Evolutionary conservation across 2,888 invertebrate species (phyloP).

Genomic region (Crematogaster levior): DNA sequence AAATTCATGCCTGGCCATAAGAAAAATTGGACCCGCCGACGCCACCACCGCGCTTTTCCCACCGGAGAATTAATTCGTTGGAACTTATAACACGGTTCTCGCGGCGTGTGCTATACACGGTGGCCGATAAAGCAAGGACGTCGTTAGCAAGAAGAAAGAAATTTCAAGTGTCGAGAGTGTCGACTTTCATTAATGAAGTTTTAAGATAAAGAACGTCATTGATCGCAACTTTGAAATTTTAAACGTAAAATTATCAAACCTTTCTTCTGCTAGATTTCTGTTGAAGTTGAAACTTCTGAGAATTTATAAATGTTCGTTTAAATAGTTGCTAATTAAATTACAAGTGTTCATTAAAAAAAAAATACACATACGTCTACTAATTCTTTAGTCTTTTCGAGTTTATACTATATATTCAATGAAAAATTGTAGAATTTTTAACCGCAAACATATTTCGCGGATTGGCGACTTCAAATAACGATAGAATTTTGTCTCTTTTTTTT

Average conservation of each 20-base stretch:
- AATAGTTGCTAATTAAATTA: background rate
- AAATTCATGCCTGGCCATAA: conserved; percentile 71
- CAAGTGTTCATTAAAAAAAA: background rate
- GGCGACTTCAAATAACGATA: conserved; percentile 22
- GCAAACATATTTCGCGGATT: conserved; percentile 22
- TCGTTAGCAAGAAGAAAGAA: conserved; percentile 31
- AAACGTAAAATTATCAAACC: conserved; percentile 1
- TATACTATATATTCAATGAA: background rate
- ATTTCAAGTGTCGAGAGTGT: conserved; percentile 10
- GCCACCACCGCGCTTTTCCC: background rate
- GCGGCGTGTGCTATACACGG: conserved; percentile 18
- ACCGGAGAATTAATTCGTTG: conserved; percentile 57
- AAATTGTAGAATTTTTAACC: background rate
- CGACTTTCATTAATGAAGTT: conserved; percentile 36
- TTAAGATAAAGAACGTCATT: conserved; percentile 10
- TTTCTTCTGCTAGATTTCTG: background rate
- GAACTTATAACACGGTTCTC: conserved; percentile 41
- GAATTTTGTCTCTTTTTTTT: conserved; percentile 28
- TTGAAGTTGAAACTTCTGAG: background rate
- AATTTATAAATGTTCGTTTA: background rate
- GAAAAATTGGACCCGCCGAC: conserved; percentile 69
- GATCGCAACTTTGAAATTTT: conserved; percentile 16
- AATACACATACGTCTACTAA: background rate
- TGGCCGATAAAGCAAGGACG: conserved; percentile 12
- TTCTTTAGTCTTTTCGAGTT: background rate